A percentile compares a stretch with the other conserved stretches of the same genome.
phyloP scores from a whole-genome alignment of 2,888 invertebrate genomes.

The Cheilosia grossa region DNA sequence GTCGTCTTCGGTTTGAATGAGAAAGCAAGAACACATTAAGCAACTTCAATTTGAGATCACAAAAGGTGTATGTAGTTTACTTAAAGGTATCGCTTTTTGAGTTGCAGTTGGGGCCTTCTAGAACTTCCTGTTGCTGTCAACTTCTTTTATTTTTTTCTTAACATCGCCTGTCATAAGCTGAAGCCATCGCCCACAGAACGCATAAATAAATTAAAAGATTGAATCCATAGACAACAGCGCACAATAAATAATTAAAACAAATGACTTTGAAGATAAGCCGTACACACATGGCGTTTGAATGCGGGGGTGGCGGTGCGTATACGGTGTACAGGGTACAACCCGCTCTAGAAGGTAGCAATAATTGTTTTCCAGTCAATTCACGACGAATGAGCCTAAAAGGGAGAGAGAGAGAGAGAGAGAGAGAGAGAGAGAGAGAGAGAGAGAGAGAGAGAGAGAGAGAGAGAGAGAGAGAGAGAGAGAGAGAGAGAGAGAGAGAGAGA shows the following conservation, averaged over 20 bases:
- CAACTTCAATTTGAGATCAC: slow-evolving; percentile 55
- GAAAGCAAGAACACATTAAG: slow-evolving; percentile 18
- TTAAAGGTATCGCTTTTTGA: background rate
- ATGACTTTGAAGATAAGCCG: slow-evolving; percentile 46
- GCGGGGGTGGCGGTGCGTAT: background rate
- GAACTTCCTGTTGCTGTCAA: slow-evolving; percentile 33
- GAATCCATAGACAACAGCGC: slow-evolving; percentile 26
- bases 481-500: background rate
- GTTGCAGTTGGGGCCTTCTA: too few species aligned
- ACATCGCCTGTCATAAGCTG: slow-evolving; percentile 18
- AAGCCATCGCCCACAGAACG: slow-evolving; percentile 10
- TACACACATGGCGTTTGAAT: background rate
- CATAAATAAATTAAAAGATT: slow-evolving; percentile 58
- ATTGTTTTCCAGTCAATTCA: slow-evolving; percentile 18
- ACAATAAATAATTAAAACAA: slow-evolving; percentile 66
- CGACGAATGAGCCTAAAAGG: background rate
- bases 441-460: background rate
- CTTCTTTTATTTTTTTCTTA: background rate
- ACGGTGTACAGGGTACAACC: too few species aligned
- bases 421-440: background rate
- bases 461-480: background rate
- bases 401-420: background rate
- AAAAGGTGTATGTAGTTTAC: slow-evolving; percentile 6
- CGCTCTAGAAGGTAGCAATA: background rate
- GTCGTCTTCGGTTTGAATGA: background rate